Conservation (phyloP, 2,797 vertebrate species). For the Masticophis lateralis region DNA sequence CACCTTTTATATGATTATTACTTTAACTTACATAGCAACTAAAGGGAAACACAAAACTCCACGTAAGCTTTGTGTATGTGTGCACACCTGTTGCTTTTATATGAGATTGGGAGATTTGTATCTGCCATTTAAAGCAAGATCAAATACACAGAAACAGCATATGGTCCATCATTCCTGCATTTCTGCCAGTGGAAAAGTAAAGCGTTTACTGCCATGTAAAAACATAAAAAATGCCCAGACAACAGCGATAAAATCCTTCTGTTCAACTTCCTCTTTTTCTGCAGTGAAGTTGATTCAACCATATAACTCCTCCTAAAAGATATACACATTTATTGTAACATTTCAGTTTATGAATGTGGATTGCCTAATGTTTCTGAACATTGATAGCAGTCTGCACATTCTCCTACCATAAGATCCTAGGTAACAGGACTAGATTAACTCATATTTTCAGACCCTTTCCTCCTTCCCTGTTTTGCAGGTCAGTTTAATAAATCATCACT, state of each 20-base stretch:
- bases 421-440: not conserved
- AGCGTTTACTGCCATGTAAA: not conserved
- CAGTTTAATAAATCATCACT: constrained; percentile 7
- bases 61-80: not conserved
- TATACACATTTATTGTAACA: not conserved
- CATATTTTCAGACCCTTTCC: not conserved
- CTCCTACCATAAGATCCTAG: not conserved
- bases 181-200: not conserved
- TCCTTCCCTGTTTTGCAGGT: not conserved
- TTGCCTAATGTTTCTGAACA: not conserved
- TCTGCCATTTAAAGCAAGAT: not conserved
- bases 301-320: not conserved
- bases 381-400: not conserved
- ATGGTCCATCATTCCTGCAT: not conserved
- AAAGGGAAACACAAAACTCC: not conserved
- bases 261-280: not conserved
- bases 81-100: not conserved
- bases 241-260: not conserved
- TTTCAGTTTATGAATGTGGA: not conserved
- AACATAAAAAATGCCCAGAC: not conserved
- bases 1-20: not conserved
- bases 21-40: not conserved
- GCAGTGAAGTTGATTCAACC: not conserved
- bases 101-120: not conserved
- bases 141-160: not conserved